Conservation (phyloP, 1,140 invertebrate genomes). For the Archegozetes longisetosus region DNA sequence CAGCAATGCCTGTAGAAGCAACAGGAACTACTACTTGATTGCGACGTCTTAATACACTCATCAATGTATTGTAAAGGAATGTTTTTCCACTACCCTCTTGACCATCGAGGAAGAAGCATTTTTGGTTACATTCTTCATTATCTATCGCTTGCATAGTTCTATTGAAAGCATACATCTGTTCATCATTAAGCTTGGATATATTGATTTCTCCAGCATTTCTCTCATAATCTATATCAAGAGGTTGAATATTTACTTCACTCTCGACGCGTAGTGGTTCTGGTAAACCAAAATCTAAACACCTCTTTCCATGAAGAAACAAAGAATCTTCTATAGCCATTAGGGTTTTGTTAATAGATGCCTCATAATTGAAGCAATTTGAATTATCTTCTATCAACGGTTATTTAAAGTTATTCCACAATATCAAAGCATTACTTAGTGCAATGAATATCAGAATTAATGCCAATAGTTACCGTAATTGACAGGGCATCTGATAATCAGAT, state of each 20-base stretch:
- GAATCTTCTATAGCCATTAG: constrained; percentile 16
- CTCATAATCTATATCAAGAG: neutral
- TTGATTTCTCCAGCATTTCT: neutral
- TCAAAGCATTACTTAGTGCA: constrained; percentile 20
- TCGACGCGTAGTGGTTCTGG: neutral
- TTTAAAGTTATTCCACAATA: constrained; percentile 19
- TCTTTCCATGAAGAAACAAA: neutral
- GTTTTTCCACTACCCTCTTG: constrained; percentile 26
- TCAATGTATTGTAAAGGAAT: constrained; percentile 24
- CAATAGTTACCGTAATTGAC: constrained; percentile 15
- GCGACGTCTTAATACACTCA: constrained; percentile 17
- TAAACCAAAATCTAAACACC: neutral
- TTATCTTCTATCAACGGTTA: constrained; percentile 15
- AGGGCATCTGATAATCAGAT: constrained; percentile 1
- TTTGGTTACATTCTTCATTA: constrained; percentile 17
- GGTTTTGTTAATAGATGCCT: constrained; percentile 13
- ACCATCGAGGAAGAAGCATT: constrained; percentile 21
- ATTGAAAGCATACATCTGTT: constrained; percentile 14
- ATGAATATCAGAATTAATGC: constrained; percentile 16
- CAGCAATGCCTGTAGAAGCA: constrained; percentile 38
- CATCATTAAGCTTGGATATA: neutral
- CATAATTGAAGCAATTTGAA: constrained; percentile 1
- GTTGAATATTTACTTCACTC: neutral
- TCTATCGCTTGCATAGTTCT: constrained; percentile 22
- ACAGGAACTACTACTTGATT: constrained; percentile 29